Evolutionary conservation across 35 echinoderm and acorn worm species (phyloP).

Genomic region (Stichopus chloronotus): DNA sequence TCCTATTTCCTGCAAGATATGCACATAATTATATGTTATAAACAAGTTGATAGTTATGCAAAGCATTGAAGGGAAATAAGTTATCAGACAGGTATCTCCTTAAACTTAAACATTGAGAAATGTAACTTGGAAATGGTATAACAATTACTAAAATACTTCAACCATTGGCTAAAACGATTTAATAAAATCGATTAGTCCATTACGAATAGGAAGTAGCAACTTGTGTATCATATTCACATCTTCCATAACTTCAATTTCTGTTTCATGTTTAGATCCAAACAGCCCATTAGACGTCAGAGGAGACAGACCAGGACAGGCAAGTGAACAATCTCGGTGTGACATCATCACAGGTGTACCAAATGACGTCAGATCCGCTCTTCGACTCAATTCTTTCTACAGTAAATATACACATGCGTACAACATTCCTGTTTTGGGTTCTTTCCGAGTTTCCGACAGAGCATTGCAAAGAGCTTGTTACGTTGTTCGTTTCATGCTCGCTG

Average conservation of each 20-base stretch:
- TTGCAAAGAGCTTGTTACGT: conserved; percentile 76
- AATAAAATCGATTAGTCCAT: too few species aligned
- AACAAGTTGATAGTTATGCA: too few species aligned
- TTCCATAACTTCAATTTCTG: background rate
- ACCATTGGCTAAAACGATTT: too few species aligned
- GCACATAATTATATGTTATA: too few species aligned
- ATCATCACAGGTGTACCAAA: conserved; percentile 60
- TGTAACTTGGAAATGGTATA: too few species aligned
- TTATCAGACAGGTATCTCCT: too few species aligned
- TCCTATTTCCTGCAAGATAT: too few species aligned
- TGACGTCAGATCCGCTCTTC: conserved; percentile 39
- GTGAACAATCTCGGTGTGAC: conserved; percentile 68
- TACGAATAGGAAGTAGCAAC: too few species aligned
- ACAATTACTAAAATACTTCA: too few species aligned
- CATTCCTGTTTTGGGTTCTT: conserved; percentile 76
- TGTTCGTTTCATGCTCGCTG: conserved; percentile 69
- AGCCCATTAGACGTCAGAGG: conserved; percentile 41
- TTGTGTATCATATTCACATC: too few species aligned
- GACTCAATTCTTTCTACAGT: conserved; percentile 50
- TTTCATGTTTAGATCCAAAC: conserved; percentile 18
- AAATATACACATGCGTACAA: conserved; percentile 82
- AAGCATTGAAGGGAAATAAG: too few species aligned
- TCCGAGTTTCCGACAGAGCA: conserved; percentile 61
- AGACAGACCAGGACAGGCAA: conserved; percentile 47
- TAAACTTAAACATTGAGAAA: too few species aligned